Evolutionary conservation across 2,113 vertebrate species (phyloP), one percentile per base, ranked within the genome.

Genomic region (Nothocercus nigrocapillus): DNA sequence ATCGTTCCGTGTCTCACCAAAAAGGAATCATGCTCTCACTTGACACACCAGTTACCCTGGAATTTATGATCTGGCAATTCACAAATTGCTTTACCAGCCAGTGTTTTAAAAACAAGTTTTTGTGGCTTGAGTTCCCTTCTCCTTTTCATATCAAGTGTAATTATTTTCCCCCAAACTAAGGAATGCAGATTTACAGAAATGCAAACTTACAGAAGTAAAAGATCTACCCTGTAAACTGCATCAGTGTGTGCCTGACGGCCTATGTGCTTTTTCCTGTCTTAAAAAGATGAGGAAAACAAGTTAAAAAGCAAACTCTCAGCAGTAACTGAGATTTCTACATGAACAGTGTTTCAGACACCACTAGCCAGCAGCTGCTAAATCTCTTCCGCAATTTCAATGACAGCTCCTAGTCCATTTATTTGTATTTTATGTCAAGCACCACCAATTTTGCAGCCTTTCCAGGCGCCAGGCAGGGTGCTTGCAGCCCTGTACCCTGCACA

Each of bases 361-460:
- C 21, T 13, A 92, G n/a, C 8, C 40, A 89, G 54, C 1, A 15
- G 28, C n/a, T 34, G 16, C 25, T 75, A 59, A 88, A 22, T 4
- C 18, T 4, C 42, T 59, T 61, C 42, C 0, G 0, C 34, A 68
- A 74, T 1, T 66, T 16, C 40, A 59, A 28, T 22, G 8, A 16
- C 14, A 58, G 38, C 8, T 69, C 17, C 25, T 73, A 69, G 4
- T 80, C 51, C 47, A 15, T 49, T 85, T 87, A 80, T 30, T 30
- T 3, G 1, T 74, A 40, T 68, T 58, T 12, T 67, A 13, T n/a
- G 74, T 9, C 62, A 58, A 51, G 32, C 36, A 73, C 21, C 22
- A 92, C 3, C 13, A 36, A 81, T 61, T 67, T 28, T 51, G 10
- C n/a, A 70, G 8, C 9, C 14, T 18, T 86, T 75, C 47, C 34